Percentiles rank a stretch among this genome's conserved stretches.
Conservation (phyloP, 2,113 vertebrate genomes). For the Argyrosomus japonicus region DNA sequence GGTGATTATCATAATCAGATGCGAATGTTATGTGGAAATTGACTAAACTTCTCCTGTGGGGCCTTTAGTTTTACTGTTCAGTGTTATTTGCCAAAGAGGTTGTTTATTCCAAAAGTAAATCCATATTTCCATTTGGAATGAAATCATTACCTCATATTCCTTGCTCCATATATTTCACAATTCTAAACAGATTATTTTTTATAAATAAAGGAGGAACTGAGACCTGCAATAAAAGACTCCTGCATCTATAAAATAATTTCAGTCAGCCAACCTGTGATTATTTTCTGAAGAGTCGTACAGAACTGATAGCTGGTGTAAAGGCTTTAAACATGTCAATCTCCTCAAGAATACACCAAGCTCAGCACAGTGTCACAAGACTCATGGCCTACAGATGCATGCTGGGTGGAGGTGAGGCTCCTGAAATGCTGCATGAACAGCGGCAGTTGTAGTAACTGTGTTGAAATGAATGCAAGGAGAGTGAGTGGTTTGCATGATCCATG, state of each 20-base stretch:
- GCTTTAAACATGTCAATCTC: neutral
- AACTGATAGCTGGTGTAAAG: neutral
- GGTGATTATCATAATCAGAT: slow-evolving; percentile 25
- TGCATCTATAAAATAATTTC: neutral
- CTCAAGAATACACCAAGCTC: neutral
- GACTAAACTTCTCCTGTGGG: slow-evolving; percentile 27
- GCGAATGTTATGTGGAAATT: slow-evolving; percentile 8
- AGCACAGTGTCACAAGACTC: neutral
- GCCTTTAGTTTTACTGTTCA: slow-evolving; percentile 35
- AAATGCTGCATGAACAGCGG: neutral
- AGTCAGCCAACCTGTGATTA: neutral
- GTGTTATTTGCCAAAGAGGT: slow-evolving; percentile 19
- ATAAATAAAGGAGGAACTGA: slow-evolving; percentile 30
- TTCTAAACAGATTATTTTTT: slow-evolving; percentile 40
- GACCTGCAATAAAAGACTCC: slow-evolving; percentile 19
- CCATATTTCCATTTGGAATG: slow-evolving; percentile 48
- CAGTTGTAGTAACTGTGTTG: neutral
- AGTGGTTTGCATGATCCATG: neutral
- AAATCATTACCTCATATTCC: slow-evolving; percentile 51
- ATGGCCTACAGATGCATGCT: neutral
- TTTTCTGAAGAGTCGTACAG: slow-evolving; percentile 6
- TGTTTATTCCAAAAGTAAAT: slow-evolving; percentile 47
- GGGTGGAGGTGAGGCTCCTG: neutral
- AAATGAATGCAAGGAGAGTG: neutral
- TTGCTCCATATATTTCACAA: slow-evolving; percentile 37